Evolutionary conservation across 2,797 vertebrate species (phyloP).

Genomic region (Lithobates pipiens): DNA sequence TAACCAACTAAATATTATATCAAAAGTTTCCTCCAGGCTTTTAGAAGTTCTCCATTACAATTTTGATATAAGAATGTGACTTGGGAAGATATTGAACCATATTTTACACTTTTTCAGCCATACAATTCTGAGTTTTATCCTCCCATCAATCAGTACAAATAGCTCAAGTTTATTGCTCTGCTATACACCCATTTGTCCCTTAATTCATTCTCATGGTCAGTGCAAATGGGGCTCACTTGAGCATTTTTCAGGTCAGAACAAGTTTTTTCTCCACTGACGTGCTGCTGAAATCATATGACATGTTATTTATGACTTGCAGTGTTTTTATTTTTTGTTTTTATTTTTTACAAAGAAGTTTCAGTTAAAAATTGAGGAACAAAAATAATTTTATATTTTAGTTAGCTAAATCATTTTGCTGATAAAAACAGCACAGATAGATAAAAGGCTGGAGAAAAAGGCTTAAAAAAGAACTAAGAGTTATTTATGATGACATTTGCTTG

Average conservation of each 20-base stretch:
- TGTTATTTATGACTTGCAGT: slow-evolving; percentile 50
- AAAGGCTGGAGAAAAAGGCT: slow-evolving; percentile 5
- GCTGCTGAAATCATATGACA: slow-evolving; percentile 55
- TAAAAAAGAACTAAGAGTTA: slow-evolving; percentile 58
- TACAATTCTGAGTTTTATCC: slow-evolving; percentile 62
- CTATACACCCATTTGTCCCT: slow-evolving; percentile 63
- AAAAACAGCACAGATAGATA: slow-evolving; percentile 53
- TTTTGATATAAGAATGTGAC: slow-evolving; percentile 64
- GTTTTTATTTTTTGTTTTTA: slow-evolving; percentile 35
- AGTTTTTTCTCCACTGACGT: slow-evolving; percentile 52
- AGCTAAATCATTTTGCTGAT: slow-evolving; percentile 62
- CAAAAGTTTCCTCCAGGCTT: slow-evolving; percentile 61
- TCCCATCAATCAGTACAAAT: slow-evolving; percentile 63
- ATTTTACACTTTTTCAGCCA: slow-evolving; percentile 63
- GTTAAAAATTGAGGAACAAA: slow-evolving; percentile 49
- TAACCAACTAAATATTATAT: slow-evolving; percentile 55
- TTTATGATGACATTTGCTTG: slow-evolving; percentile 60
- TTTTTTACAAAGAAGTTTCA: slow-evolving; percentile 48
- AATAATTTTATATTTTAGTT: slow-evolving; percentile 59
- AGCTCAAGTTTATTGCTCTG: slow-evolving; percentile 63
- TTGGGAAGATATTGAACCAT: slow-evolving; percentile 63
- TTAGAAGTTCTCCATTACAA: slow-evolving; percentile 61
- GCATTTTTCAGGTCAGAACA: slow-evolving; percentile 62
- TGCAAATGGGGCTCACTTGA: slow-evolving; percentile 63
- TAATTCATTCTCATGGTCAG: slow-evolving; percentile 64